Evolutionary conservation across 1,140 invertebrate genomes (phyloP).

Genomic region (Andrena cerasifolii): DNA sequence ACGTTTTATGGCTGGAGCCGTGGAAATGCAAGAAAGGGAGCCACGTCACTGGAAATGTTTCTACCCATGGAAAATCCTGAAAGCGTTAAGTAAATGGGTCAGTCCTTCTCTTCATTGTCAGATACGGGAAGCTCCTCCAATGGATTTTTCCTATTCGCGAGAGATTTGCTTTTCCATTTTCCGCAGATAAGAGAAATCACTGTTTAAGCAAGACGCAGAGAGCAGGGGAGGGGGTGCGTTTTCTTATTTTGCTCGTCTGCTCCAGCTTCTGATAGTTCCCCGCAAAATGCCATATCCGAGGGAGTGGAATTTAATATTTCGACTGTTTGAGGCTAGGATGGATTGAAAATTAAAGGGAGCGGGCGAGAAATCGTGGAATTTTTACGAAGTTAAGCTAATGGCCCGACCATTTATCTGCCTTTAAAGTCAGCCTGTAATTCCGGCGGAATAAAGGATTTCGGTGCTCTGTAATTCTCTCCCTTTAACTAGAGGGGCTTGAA

Average conservation of each 20-base stretch:
- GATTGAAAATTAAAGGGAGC: background rate
- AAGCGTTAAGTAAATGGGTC: background rate
- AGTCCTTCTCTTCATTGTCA: background rate
- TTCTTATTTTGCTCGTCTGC: background rate
- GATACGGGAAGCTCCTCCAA: background rate
- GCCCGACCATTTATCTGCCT: background rate
- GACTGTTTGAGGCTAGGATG: background rate
- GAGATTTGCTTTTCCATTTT: background rate
- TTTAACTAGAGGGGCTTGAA: background rate
- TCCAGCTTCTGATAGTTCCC: background rate
- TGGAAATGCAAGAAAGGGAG: background rate
- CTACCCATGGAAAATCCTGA: background rate
- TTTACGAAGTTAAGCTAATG: background rate
- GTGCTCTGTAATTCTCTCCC: background rate
- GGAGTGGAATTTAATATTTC: background rate
- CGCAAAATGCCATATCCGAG: background rate
- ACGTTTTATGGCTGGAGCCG: background rate
- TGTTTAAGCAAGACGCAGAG: background rate
- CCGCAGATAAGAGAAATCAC: slow-evolving; percentile 11
- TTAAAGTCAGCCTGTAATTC: slow-evolving; percentile 1
- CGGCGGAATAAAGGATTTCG: slow-evolving; percentile 3
- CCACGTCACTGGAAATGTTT: background rate
- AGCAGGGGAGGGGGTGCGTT: background rate
- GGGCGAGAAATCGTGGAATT: background rate
- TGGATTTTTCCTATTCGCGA: background rate